These are phyloP conservation scores for Colinus virginianus DNA, from an alignment of 2,113 vertebrate species.

Conservation along the genomic window DNA sequence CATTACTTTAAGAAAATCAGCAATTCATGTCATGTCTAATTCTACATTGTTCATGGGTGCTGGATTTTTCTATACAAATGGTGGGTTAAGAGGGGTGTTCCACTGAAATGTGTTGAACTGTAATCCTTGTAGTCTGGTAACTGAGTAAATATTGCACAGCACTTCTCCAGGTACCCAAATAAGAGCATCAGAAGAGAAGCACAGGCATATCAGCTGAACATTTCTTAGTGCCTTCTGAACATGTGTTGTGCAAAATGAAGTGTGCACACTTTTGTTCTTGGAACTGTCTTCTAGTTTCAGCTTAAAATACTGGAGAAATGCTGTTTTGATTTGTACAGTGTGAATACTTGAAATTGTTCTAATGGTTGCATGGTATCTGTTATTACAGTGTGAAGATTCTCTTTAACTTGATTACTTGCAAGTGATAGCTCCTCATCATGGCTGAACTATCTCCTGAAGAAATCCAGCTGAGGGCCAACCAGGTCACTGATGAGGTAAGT, in stretches of 20 bases:
- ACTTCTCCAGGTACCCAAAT: neutral
- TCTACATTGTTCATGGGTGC: neutral
- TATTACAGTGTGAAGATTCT: constrained; percentile 25
- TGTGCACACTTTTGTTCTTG: neutral
- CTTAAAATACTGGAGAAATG: neutral
- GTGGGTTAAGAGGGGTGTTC: neutral
- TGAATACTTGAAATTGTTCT: neutral
- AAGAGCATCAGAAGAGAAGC: neutral
- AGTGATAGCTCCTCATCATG: constrained; percentile 83
- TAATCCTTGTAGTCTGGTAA: neutral
- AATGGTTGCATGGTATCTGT: neutral
- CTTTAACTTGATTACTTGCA: neutral
- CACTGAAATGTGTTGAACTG: neutral
- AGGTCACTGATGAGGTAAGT: constrained; percentile 95
- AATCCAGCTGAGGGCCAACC: constrained; percentile 87
- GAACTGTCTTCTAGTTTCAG: neutral
- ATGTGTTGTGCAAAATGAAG: neutral
- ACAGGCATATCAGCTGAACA: neutral
- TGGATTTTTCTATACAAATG: neutral
- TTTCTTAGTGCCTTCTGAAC: neutral
- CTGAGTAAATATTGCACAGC: neutral
- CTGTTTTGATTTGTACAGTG: neutral
- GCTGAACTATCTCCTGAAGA: constrained; percentile 89
- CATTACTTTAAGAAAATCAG: neutral
- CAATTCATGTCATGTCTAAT: neutral